A percentile compares a stretch with the other conserved stretches of the same genome.
Evolutionary conservation across 2,888 invertebrate genomes (phyloP).

Genomic region (Fragum fragum): DNA sequence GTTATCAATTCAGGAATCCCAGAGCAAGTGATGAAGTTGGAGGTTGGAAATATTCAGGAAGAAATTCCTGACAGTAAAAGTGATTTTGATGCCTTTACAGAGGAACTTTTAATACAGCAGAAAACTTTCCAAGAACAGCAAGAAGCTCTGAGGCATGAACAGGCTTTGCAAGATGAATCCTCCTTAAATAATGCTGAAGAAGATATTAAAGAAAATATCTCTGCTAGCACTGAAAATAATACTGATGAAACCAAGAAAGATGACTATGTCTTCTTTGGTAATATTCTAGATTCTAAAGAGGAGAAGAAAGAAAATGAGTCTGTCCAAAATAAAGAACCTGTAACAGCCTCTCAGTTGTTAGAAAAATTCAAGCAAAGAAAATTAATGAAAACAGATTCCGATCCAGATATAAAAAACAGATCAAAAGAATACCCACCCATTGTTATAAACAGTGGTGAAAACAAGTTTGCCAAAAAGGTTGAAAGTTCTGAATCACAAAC

Average conservation of each 20-base stretch:
- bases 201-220: neutral
- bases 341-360: conserved; percentile 63
- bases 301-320: conserved; percentile 41
- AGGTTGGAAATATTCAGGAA: neutral
- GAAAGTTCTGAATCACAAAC: conserved; percentile 21
- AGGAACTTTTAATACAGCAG: conserved; percentile 16
- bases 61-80: neutral
- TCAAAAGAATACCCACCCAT: neutral
- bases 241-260: conserved; percentile 22
- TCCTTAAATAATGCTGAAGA: neutral
- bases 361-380: conserved; percentile 65
- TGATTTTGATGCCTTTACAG: conserved; percentile 16
- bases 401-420: conserved; percentile 22
- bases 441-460: neutral
- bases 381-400: conserved; percentile 36
- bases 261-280: conserved; percentile 53
- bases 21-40: neutral
- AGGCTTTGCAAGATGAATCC: neutral
- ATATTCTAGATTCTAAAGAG: conserved; percentile 45
- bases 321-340: conserved; percentile 49
- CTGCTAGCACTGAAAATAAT: neutral
- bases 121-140: conserved; percentile 1
- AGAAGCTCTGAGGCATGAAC: conserved; percentile 12
- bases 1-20: neutral
- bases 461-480: neutral